Evolutionary conservation across 37 sponge, comb jelly and placozoan species (phyloP), one percentile per base, ranked within the genome.

Genomic region (Amphimedon queenslandica): DNA sequence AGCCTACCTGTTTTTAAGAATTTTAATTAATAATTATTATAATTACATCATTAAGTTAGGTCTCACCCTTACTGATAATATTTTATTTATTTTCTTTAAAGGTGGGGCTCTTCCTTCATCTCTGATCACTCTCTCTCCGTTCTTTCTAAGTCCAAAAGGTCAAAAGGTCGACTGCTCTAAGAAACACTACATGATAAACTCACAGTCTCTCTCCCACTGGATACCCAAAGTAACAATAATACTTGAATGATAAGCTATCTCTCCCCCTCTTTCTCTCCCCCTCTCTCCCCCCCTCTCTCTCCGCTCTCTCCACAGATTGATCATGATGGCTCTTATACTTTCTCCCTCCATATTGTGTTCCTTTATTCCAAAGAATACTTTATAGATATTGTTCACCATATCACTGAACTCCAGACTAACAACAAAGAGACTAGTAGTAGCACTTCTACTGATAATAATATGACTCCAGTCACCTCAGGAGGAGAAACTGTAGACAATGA

Each of bases 1-100:
- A n/a, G n/a, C n/a, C n/a, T n/a, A n/a, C n/a, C n/a, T n/a, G n/a
- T n/a, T n/a, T n/a, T n/a, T n/a, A n/a, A n/a, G n/a, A n/a, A n/a
- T n/a, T n/a, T n/a, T n/a, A n/a, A n/a, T n/a, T n/a, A n/a, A n/a
- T n/a, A n/a, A n/a, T n/a, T n/a, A n/a, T n/a, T n/a, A n/a, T 81
- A 1, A 68, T 33, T 40, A 81, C 73, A 58, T 74, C 67, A 29
- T 57, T 69, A 3, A 34, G 72, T 71, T 13, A 47, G 51, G 8
- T 47, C 51, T 18, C 13, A 47, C 8, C 8, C 51, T 13, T 13
- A 18, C 13, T 18, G 51, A 64, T 2, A 33, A 21, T 64, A 3
- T 64, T 21, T 64, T 35, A 64, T 21, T 3, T 4, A 29, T 4
- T 29, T 64, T 64, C 28, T 60, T n/a, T 60, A 60, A 6, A 60